Evolutionary conservation across 2,113 vertebrate species (phyloP), one percentile per base, ranked within the genome.

Genomic region (Ranitomeya imitator): DNA sequence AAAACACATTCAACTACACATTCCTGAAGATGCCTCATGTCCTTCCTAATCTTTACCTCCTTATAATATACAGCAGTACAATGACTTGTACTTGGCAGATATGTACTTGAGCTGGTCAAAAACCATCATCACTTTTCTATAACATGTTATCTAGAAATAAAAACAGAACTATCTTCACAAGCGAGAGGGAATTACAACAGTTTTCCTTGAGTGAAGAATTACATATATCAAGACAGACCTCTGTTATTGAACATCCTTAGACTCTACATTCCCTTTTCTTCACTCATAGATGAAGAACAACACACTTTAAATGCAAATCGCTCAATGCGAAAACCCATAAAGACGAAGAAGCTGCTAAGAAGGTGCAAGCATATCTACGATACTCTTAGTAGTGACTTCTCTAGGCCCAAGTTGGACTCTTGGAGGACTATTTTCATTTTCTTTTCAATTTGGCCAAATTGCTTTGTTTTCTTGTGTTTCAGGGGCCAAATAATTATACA

Each of bases 101-200:
- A 59, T 26, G 79, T 45, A 81, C 79, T 61, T 81, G 79, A 81
- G 57, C 19, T 37, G 16, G 60, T 63, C 31, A 63, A 83, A 18
- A 83, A 83, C 23, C 80, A 83, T 63, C 60, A 83, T 65, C 80
- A 45, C n/a, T 52, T 16, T 65, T 45, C 31, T 83, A 65, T 51
- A 83, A 51, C 80, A 83, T 65, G 80, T 45, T 83, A 83, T 83
- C 60, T 65, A 83, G 26, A 83, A 37, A 83, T n/a, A 83, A 83
- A 83, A n/a, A 21, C 37, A 79, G 51, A 54, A 57, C 51, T 78
- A 78, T 7, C 76, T 54, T 55, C 6, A 78, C 1, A 19, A 78
- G n/a, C 13, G 2, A 78, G 51, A 21, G 19, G 51, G 55, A 54
- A 13, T 52, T 79, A 15, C 21, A 55, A 57, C 77, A 23, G 52